phyloP scores from a whole-genome alignment of 2,113 vertebrate species.

The Petrocephalus microphthalmus region DNA sequence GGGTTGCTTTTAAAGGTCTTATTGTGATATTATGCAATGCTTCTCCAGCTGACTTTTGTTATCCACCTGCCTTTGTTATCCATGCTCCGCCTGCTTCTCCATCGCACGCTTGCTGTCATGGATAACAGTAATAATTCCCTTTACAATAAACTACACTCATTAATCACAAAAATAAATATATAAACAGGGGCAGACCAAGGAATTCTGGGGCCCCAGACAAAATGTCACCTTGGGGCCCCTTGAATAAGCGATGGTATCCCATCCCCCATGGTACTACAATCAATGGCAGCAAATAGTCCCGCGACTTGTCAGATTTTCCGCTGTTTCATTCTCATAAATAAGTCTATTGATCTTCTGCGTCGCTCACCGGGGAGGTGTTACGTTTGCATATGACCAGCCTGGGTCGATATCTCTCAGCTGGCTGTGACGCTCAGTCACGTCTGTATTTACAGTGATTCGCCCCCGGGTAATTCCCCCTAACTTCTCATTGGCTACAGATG shows the following conservation, averaged over 20 bases:
- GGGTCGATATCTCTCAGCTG: conserved; percentile 38
- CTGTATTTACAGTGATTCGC: conserved; percentile 45
- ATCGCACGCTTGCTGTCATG: not conserved
- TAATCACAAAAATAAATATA: not conserved
- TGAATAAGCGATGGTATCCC: not conserved
- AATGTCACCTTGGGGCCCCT: not conserved
- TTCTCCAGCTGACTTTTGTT: not conserved
- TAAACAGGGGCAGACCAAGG: not conserved
- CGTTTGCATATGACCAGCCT: not conserved
- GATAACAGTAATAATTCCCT: not conserved
- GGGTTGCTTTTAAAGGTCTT: not conserved
- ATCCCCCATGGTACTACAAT: not conserved
- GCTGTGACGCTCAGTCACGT: conserved; percentile 37
- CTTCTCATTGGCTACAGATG: conserved; percentile 50
- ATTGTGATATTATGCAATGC: not conserved
- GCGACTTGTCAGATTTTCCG: not conserved
- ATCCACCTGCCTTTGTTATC: not conserved
- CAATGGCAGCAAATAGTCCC: not conserved
- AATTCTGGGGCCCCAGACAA: not conserved
- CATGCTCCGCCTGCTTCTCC: not conserved
- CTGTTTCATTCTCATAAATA: not conserved
- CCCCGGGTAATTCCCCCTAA: conserved; percentile 44
- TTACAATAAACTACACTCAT: not conserved
- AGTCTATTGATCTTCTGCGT: not conserved
- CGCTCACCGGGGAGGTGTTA: not conserved